Conservation (phyloP, 1,140 invertebrate genomes). For the Homarus americanus region DNA sequence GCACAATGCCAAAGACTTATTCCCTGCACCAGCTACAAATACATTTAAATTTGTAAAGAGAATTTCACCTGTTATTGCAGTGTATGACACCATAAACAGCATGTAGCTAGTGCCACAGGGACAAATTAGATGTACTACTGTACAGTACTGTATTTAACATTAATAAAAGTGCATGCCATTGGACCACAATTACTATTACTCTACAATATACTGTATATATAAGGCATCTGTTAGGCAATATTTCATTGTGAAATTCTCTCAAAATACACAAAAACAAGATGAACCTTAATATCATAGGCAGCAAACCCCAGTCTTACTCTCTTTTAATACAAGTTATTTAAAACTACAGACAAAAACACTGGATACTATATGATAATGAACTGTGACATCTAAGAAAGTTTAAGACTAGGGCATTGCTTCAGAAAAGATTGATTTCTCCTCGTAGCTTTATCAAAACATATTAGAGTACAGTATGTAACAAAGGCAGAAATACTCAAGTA, state of each 20-base stretch:
- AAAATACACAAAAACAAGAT: slow-evolving; percentile 43
- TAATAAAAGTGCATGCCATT: not conserved
- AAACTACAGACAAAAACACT: not conserved
- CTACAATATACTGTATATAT: not conserved
- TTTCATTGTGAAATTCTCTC: slow-evolving; percentile 26
- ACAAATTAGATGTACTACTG: too few relatives aligned
- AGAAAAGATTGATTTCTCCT: not conserved
- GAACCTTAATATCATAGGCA: slow-evolving; percentile 22
- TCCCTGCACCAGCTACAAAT: slow-evolving; percentile 69
- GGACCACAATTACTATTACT: too few relatives aligned
- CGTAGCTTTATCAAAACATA: not conserved
- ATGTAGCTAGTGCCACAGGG: too few relatives aligned
- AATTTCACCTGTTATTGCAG: slow-evolving; percentile 48
- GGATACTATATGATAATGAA: too few relatives aligned
- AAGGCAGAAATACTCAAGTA: not conserved
- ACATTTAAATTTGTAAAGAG: slow-evolving; percentile 29
- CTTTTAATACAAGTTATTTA: not conserved
- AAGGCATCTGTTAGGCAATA: too few relatives aligned
- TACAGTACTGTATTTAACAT: not conserved
- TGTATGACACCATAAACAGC: too few relatives aligned
- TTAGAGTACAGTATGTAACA: too few relatives aligned
- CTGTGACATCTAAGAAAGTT: not conserved
- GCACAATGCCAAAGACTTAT: slow-evolving; percentile 61
- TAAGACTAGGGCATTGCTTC: not conserved
- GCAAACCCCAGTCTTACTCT: slow-evolving; percentile 18